phyloP scores from a whole-genome alignment of 2,888 invertebrate genomes.

The Drosophila phalerata region DNA sequence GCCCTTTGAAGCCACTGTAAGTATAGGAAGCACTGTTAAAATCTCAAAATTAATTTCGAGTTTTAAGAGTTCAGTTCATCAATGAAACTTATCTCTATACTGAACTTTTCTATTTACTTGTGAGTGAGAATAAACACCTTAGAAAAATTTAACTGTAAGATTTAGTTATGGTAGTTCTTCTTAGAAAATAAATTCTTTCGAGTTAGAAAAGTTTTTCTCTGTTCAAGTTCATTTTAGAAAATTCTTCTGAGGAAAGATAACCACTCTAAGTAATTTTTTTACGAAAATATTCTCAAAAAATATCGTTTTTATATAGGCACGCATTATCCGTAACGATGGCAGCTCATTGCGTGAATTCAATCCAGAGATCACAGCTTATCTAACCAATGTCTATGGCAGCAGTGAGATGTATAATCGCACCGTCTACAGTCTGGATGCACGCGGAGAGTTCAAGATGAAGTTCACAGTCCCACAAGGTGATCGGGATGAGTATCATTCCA shows the following conservation, averaged over 20 bases:
- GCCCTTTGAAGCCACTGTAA: slow-evolving; percentile 87
- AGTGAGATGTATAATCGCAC: slow-evolving; percentile 84
- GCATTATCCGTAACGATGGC: slow-evolving; percentile 90
- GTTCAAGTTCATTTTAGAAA: too few relatives aligned
- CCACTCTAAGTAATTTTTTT: too few relatives aligned
- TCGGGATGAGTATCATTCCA: slow-evolving; percentile 83
- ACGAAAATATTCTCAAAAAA: neutral
- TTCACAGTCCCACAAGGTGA: slow-evolving; percentile 83
- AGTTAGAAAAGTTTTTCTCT: too few relatives aligned
- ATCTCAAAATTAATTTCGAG: neutral
- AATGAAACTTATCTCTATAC: neutral
- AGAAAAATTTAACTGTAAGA: neutral
- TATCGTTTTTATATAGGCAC: slow-evolving; percentile 86
- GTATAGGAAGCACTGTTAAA: too few relatives aligned
- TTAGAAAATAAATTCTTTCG: too few relatives aligned
- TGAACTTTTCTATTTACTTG: too few relatives aligned
- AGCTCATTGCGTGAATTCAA: slow-evolving; percentile 88
- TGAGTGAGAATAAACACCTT: neutral
- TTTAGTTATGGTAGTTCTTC: neutral
- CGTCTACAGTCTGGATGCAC: slow-evolving; percentile 76
- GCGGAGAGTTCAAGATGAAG: slow-evolving; percentile 83
- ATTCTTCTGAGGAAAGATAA: too few relatives aligned
- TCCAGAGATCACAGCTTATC: slow-evolving; percentile 86
- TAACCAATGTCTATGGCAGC: slow-evolving; percentile 84
- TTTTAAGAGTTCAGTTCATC: neutral